Evolutionary conservation across 2,888 invertebrate genomes (phyloP), one percentile per base, ranked within the genome.

Genomic region (Acanthosepion pharaonis): DNA sequence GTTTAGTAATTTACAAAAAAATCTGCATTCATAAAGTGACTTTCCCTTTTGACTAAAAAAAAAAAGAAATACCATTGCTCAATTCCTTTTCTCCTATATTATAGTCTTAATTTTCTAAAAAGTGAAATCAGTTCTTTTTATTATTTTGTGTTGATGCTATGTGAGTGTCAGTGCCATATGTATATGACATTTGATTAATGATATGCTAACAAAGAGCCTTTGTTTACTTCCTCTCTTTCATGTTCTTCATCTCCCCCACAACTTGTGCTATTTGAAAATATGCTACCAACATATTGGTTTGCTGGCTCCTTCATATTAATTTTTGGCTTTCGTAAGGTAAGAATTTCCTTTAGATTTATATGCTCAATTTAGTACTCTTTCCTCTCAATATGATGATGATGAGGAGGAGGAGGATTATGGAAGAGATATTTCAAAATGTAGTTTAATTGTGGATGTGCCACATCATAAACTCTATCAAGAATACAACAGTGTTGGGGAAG

Each of bases 291-390:
- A 53, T 33, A 55, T 91, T 64, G 92, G 94, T 95, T 95, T 94
- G 92, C 51, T 20, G 94, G 23, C 55, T 48, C 94, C 95, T 95
- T 94, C 91, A 93, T 94, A 94, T 94, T 95, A 94, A 94, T 93
- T 94, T 93, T 95, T 96, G 96, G 96, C 96, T 95, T 94, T 94
- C 96, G 96, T 95, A 96, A 96, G 96, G 96, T 96, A 96, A 96
- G 96, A 96, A 95, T 93, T 93, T 28, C 23, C 93, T 93, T n/a
- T n/a, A 53, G 78, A n/a, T n/a, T 78, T 78, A 78, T 78, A 78
- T 78, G 78, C 33, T 78, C 78, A 78, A n/a, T 78, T n/a, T 78
- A 33, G 5, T 78, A 78, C n/a, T 78, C 6, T 33, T 33, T 15
- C 33, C 15, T 93, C 51, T 51, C 53, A 93, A 49, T 93, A 18